Evolutionary conservation across 2,888 invertebrate species (phyloP), one percentile per base, ranked within the genome.

Genomic region (Ecliptopera silaceata): DNA sequence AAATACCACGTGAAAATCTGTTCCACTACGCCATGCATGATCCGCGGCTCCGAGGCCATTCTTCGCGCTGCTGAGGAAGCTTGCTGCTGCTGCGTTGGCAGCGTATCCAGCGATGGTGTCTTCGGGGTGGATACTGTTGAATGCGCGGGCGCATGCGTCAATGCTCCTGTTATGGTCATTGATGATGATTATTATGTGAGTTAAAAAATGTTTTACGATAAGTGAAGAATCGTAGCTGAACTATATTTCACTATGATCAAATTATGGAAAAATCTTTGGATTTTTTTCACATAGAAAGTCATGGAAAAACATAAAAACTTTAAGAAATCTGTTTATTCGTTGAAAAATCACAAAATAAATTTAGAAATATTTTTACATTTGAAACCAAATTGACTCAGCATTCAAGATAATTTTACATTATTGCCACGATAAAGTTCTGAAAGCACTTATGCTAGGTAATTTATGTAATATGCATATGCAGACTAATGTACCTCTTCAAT

Each of bases 131-230:
- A 89, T 54, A 71, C 62, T 0, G 88, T 90, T 1, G 75, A 89
- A 63, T 90, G 90, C 36, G 77, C 79, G 31, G 90, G 90, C 1
- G 90, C 90, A 0, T 90, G 90, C 47, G 88, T 71, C 12, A 89
- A 90, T 31, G 89, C 90, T 0, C 90, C 90, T 0, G 64, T 90
- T 4, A 12, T 90, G 2, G 83, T 77, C 4, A 69, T 90, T 4
- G 79, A 90, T 46, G 90, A 90, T 66, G 90, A 90, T 70, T 89
- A 86, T 63, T 90, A 80, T 60, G 90, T 89, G 52, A 75, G 87
- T 71, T 3, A n/a, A n/a, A n/a, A n/a, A n/a, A n/a, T n/a, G n/a
- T n/a, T n/a, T n/a, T n/a, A n/a, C n/a, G n/a, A n/a, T n/a, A n/a
- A n/a, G n/a, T n/a, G n/a, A n/a, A n/a, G n/a, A n/a, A n/a, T n/a